Percentiles rank a stretch among this genome's conserved stretches.
These are phyloP conservation scores for Mastomys natalensis DNA, from an alignment of 2,113 vertebrate genomes.

Conservation along the genomic window DNA sequence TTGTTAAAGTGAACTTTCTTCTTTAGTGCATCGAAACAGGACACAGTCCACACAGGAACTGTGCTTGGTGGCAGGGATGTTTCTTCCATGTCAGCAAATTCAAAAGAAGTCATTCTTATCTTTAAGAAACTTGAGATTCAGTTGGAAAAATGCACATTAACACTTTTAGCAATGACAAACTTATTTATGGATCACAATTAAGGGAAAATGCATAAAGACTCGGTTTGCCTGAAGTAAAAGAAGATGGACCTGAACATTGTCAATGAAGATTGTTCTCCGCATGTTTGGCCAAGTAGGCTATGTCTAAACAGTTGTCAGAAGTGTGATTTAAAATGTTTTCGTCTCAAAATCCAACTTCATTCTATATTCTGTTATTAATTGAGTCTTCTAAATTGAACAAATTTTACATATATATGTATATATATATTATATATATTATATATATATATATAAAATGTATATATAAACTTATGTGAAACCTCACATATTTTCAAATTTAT, in stretches of 20 bases:
- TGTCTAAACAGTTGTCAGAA: slow-evolving; percentile 13
- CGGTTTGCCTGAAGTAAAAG: neutral
- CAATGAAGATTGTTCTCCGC: slow-evolving; percentile 42
- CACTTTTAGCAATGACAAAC: slow-evolving; percentile 19
- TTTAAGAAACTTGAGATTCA: neutral
- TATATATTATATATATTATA: too few species aligned
- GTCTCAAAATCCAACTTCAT: slow-evolving; percentile 27
- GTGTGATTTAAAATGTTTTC: slow-evolving; percentile 31
- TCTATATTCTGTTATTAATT: slow-evolving; percentile 3
- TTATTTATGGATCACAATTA: neutral
- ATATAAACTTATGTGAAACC: neutral
- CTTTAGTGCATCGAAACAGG: neutral
- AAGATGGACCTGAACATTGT: neutral
- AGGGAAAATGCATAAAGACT: neutral
- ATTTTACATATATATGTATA: neutral
- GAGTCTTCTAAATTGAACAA: slow-evolving; percentile 7
- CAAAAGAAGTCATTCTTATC: neutral
- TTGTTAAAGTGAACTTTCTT: neutral
- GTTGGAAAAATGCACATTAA: neutral
- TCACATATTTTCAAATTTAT: slow-evolving; percentile 43
- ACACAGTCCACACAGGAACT: neutral
- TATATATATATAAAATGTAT: too few species aligned
- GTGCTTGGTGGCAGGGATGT: neutral
- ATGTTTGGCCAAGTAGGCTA: neutral
- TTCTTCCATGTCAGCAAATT: slow-evolving; percentile 28